Conservation (phyloP, 2,797 vertebrate genomes). For the Chromis chromis region DNA sequence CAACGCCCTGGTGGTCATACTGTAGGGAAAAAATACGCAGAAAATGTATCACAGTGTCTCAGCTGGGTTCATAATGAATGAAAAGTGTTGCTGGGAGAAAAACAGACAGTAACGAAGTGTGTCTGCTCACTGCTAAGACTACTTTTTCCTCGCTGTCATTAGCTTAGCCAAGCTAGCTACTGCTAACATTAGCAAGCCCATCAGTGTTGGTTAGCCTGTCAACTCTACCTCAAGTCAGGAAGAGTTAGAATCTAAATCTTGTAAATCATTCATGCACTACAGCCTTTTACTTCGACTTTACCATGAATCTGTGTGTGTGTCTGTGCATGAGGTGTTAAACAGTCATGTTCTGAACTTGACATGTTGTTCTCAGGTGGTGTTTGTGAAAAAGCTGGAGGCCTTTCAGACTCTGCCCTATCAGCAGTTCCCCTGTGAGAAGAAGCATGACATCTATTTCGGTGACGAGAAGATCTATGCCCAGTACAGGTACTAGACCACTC, state of each 20-base stretch:
- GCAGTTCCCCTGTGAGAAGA: constrained; percentile 92
- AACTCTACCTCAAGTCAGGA: background rate
- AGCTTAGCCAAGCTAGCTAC: constrained; percentile 16
- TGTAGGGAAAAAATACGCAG: accelerated
- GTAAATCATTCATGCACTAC: no score
- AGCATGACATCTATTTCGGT: constrained; percentile 91
- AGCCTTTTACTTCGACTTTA: no score
- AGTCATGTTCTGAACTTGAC: background rate
- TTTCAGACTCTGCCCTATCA: constrained; percentile 88
- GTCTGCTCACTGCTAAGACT: background rate
- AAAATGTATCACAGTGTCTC: background rate
- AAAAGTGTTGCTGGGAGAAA: background rate
- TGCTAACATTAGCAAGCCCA: background rate
- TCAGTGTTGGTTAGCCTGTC: background rate
- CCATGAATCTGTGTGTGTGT: background rate
- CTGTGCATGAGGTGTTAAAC: background rate
- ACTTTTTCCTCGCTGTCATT: constrained; percentile 32
- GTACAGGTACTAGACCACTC: constrained; percentile 88
- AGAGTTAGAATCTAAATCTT: background rate
- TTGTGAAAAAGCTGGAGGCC: constrained; percentile 87
- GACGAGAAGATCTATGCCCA: constrained; percentile 89
- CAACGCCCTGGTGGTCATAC: background rate
- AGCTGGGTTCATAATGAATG: background rate
- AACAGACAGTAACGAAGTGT: background rate
- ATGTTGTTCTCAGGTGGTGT: constrained; percentile 88